Percentiles rank a stretch among this genome's conserved stretches.
Conservation (phyloP, 1,140 invertebrate genomes). For the Neodiprion lecontei region DNA sequence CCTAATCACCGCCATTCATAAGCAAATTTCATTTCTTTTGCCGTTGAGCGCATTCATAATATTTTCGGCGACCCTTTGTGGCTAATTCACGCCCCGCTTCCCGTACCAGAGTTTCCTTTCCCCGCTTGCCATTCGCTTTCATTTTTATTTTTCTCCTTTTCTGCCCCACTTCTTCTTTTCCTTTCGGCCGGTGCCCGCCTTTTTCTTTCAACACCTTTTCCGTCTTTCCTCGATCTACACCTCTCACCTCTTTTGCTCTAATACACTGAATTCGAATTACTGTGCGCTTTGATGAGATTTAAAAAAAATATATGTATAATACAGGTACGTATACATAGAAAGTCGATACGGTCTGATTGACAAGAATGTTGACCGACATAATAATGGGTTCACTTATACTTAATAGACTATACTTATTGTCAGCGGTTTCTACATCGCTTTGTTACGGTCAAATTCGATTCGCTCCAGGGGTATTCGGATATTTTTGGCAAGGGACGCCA, state of each 20-base stretch:
- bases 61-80: conserved; percentile 4
- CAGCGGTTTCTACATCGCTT: not conserved
- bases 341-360: not conserved
- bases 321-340: not conserved
- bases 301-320: too few relatives aligned
- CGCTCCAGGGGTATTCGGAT: not conserved
- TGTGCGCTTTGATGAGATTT: too few relatives aligned
- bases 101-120: not conserved
- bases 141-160: not conserved
- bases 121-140: not conserved
- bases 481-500: not conserved
- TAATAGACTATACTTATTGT: too few relatives aligned
- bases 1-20: conserved; percentile 7
- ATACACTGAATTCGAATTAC: too few relatives aligned
- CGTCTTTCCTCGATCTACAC: not conserved
- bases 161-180: not conserved
- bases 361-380: too few relatives aligned
- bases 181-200: not conserved
- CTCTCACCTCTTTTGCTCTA: not conserved
- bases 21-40: conserved; percentile 7
- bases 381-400: too few relatives aligned
- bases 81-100: conserved; percentile 3
- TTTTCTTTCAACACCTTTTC: not conserved
- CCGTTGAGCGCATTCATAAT: conserved; percentile 1
- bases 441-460: not conserved